Evolutionary conservation across 2,797 vertebrate species (phyloP).

Genomic region (Novumbra hubbsi): DNA sequence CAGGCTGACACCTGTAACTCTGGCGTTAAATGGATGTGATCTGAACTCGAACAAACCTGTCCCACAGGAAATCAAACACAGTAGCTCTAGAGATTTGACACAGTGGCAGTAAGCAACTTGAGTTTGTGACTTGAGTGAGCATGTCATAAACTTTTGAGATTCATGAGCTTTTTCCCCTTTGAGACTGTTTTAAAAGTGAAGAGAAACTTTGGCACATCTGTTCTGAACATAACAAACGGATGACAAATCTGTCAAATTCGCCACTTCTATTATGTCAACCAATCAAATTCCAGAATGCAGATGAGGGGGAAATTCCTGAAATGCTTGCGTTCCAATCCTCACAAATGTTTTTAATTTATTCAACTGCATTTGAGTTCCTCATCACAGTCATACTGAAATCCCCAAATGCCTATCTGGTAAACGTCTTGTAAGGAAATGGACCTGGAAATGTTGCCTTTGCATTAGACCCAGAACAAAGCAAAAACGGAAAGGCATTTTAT

Average conservation of each 20-base stretch:
- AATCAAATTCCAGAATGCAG: not conserved
- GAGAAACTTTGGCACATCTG: slow-evolving; percentile 47
- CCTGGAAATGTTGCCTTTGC: slow-evolving; percentile 24
- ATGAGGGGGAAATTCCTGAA: not conserved
- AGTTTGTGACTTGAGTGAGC: slow-evolving; percentile 43
- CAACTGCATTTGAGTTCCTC: slow-evolving; percentile 27
- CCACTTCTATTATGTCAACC: not conserved
- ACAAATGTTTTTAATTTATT: slow-evolving; percentile 41
- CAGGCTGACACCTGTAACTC: slow-evolving; percentile 38
- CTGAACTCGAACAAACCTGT: slow-evolving; percentile 33
- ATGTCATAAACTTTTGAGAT: slow-evolving; percentile 50
- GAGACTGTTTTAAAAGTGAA: slow-evolving; percentile 13
- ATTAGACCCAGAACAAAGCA: slow-evolving; percentile 25
- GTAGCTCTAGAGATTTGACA: slow-evolving; percentile 30
- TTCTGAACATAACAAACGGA: slow-evolving; percentile 14
- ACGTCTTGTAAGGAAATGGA: slow-evolving; percentile 37
- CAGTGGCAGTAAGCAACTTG: slow-evolving; percentile 35
- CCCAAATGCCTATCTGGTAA: slow-evolving; percentile 21
- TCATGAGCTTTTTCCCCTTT: slow-evolving; percentile 25
- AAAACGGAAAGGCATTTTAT: slow-evolving; percentile 27
- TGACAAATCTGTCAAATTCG: not conserved
- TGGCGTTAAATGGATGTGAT: slow-evolving; percentile 36
- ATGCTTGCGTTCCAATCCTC: not conserved
- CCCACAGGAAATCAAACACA: slow-evolving; percentile 49
- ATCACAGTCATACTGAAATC: slow-evolving; percentile 31